phyloP scores from a whole-genome alignment of 1,140 invertebrate genomes.

The Trigoniulus corallinus region DNA sequence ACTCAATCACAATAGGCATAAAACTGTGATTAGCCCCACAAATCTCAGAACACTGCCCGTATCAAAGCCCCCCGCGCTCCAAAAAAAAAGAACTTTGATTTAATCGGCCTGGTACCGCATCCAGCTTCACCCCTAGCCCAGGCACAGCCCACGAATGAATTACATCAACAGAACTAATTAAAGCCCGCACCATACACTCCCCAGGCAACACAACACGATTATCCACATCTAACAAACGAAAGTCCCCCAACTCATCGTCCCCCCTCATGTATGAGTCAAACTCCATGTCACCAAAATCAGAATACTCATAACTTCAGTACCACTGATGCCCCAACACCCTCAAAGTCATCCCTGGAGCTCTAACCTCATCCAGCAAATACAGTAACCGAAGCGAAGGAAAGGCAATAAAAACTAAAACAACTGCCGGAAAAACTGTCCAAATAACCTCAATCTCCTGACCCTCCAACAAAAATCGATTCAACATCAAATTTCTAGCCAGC shows the following conservation, averaged over 20 bases:
- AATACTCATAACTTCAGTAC: constrained; percentile 49
- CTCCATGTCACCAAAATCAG: constrained; percentile 37
- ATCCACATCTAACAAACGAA: constrained; percentile 44
- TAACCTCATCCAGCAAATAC: constrained; percentile 41
- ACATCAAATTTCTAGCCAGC: constrained; percentile 29
- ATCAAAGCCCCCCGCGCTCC: constrained; percentile 40
- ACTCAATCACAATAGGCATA: constrained; percentile 50
- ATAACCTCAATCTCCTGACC: constrained; percentile 39
- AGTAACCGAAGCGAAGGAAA: constrained; percentile 38
- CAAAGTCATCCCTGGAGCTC: constrained; percentile 32
- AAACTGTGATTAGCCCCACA: constrained; percentile 44
- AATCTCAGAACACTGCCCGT: constrained; percentile 38
- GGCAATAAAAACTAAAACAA: constrained; percentile 43
- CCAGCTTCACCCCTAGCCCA: constrained; percentile 40
- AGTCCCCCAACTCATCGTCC: constrained; percentile 18
- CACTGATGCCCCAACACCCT: constrained; percentile 47
- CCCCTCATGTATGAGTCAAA: constrained; percentile 44
- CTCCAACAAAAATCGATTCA: constrained; percentile 26
- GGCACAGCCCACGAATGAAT: constrained; percentile 50
- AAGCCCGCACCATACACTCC: constrained; percentile 12
- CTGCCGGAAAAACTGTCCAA: constrained; percentile 39
- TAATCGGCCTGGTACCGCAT: constrained; percentile 44
- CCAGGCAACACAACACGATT: constrained; percentile 36
- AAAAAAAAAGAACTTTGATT: constrained; percentile 40
- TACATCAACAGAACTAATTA: constrained; percentile 42